These are phyloP conservation scores for Orycteropus afer DNA, from an alignment of 2,113 vertebrate genomes.

Conservation along the genomic window DNA sequence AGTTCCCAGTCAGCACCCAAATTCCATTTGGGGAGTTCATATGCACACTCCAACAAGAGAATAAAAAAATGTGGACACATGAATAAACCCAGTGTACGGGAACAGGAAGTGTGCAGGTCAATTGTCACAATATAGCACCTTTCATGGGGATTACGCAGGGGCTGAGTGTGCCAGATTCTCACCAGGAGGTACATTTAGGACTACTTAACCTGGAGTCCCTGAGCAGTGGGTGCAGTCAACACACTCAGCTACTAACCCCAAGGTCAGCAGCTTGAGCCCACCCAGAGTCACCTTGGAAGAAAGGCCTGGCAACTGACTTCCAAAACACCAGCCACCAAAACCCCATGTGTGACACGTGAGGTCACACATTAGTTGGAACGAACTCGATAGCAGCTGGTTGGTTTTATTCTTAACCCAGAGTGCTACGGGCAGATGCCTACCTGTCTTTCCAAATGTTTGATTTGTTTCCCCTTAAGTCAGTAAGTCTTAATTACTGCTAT, in stretches of 20 bases:
- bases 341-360: too few relatives aligned
- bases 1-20: conserved; percentile 29
- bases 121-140: not conserved
- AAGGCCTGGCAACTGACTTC: too few relatives aligned
- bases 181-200: not conserved
- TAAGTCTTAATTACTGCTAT: conserved; percentile 30
- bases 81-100: not conserved
- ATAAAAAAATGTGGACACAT: not conserved
- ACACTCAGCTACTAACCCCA: too few relatives aligned
- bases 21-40: not conserved
- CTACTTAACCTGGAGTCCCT: too few relatives aligned
- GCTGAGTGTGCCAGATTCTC: not conserved
- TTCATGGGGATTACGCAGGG: not conserved
- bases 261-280: too few relatives aligned
- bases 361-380: too few relatives aligned
- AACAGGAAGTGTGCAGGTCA: not conserved
- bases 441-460: not conserved
- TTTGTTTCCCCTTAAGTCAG: not conserved
- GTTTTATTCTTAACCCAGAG: not conserved
- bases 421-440: not conserved
- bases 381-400: too few relatives aligned
- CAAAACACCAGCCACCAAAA: too few relatives aligned
- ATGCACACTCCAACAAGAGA: not conserved
- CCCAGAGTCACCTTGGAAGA: too few relatives aligned
- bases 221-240: too few relatives aligned